Evolutionary conservation across 2,888 invertebrate species (phyloP), one percentile per base, ranked within the genome.

Genomic region (Troilus luridus): DNA sequence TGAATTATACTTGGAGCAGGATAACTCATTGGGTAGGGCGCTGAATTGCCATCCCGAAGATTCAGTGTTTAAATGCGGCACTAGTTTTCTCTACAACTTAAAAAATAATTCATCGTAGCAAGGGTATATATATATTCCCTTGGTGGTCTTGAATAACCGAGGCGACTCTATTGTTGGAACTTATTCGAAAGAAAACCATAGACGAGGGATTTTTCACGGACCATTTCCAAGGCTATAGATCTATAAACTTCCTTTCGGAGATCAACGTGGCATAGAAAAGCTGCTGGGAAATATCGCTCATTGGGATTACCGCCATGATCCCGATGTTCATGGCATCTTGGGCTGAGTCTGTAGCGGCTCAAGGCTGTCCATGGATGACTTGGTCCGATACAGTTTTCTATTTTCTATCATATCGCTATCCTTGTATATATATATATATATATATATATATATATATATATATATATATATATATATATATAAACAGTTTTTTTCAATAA

Each of bases 141-240:
- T 19, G 27, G 41, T 77, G 41, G 7, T 77, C 27, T 77, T 41
- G 72, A 41, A 41, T 19, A 41, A 77, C 17, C 72, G 17, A 77
- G 41, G 9, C 27, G 41, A 85, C 56, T 56, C 85, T n/a, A 21
- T 85, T 11, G 85, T n/a, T n/a, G 21, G n/a, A 85, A 85, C 56
- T 21, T 12, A 85, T 56, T 14, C 2, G 17, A 5, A 21, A 85
- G 85, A 85, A 85, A 56, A 85, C 0, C 56, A 85, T 85, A 56
- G 56, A 85, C 8, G 12, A n/a, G n/a, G 56, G 54, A 85, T 85
- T 77, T 85, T 85, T 85, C 85, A 85, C 85, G 85, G 56, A 56
- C n/a, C 56, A 85, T 85, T 85, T 85, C 85, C 85, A 54, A 85
- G 85, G 85, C n/a, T 85, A 21, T 58, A n/a, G 85, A n/a, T 85